Evolutionary conservation across 2,797 vertebrate species (phyloP).

Genomic region (Acanthis flammea): DNA sequence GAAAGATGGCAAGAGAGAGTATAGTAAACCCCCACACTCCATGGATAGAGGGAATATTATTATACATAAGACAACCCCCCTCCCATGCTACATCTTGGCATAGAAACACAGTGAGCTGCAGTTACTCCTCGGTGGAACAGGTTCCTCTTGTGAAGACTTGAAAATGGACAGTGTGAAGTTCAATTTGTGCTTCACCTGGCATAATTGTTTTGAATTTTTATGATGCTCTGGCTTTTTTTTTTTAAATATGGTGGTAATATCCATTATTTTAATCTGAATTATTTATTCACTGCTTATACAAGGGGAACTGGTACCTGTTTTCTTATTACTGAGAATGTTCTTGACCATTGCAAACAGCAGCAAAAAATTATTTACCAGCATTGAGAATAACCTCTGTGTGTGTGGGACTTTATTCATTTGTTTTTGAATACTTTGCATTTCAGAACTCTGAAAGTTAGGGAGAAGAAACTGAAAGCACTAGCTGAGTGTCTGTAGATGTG

Average conservation of each 20-base stretch:
- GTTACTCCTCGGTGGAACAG: background rate
- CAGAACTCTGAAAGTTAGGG: background rate
- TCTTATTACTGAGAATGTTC: background rate
- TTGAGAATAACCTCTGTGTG: background rate
- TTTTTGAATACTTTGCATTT: background rate
- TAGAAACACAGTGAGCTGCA: background rate
- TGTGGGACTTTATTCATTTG: background rate
- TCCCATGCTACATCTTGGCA: background rate
- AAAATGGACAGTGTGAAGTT: background rate
- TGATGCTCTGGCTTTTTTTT: background rate
- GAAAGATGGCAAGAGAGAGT: background rate
- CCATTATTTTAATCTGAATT: background rate
- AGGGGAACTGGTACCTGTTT: background rate
- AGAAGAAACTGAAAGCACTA: background rate
- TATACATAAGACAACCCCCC: rapidly evolving
- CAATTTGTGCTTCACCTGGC: background rate
- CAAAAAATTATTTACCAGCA: background rate
- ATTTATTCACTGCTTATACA: background rate
- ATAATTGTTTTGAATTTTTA: background rate
- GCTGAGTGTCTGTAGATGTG: background rate
- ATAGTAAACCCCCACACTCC: background rate
- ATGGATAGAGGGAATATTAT: background rate
- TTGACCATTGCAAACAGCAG: background rate
- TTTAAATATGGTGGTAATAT: background rate
- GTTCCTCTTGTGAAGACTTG: background rate